Evolutionary conservation across 1,140 invertebrate species (phyloP), one percentile per base, ranked within the genome.

Genomic region (Tetramorium alpestre): DNA sequence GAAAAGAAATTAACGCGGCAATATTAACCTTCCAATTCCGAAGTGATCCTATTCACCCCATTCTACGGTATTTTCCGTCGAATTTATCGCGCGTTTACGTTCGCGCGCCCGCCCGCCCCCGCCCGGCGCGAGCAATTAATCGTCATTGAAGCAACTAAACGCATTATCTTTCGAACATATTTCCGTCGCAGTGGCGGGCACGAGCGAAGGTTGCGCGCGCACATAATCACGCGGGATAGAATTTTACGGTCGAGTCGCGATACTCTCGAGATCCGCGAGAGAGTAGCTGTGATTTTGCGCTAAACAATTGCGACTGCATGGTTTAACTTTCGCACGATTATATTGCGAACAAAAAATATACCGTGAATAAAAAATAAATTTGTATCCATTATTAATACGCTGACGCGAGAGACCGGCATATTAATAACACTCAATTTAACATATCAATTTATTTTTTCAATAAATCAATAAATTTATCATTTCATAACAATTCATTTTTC

Each of bases 151-250:
- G 80, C 80, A 84, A 84, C 80, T 84, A 84, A 84, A 84, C 80
- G 80, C 80, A 84, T 84, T 84, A 84, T 84, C 80, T 84, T 84
- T 84, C 80, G 80, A 84, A 84, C 80, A 84, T 84, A 84, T 84
- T 84, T 84, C 80, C 80, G 80, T 84, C 80, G 80, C 80, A 72
- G 56, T 8, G 41, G 77, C 47, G 80, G 69, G 54, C 18, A 49
- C 69, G 80, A 54, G 47, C 47, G 77, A 56, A 81, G 69, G 54
- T 25, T 41, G 80, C 80, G 80, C 80, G 78, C 78, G 80, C 80
- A 56, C 69, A 84, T 84, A 84, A 84, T 84, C 80, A 84, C 80
- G 80, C 69, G 80, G 47, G 69, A 84, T 84, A 84, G 80, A 84
- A 84, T 84, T 84, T 84, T 84, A 84, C 80, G 69, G 41, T 84